A percentile compares a stretch with the other conserved stretches of the same genome.
Conservation (phyloP, 2,888 invertebrate genomes). For the Trichopoda pennipes region DNA sequence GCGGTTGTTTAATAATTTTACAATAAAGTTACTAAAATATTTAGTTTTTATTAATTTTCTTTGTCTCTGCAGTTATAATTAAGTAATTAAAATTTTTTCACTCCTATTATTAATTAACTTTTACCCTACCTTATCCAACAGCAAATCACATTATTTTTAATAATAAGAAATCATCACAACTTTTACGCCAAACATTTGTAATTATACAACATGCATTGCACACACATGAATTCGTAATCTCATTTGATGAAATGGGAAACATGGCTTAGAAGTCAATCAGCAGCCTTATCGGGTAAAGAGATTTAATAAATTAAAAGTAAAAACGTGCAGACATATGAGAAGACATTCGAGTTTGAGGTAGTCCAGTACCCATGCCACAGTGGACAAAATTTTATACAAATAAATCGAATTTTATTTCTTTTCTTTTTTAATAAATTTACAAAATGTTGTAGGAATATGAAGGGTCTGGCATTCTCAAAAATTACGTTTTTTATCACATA, state of each 20-base stretch:
- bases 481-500: too few relatives aligned
- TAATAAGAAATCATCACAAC: not conserved
- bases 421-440: too few relatives aligned
- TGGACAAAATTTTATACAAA: too few relatives aligned
- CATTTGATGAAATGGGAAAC: slow-evolving; percentile 13
- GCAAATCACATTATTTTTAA: not conserved
- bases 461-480: too few relatives aligned
- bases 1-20: too few relatives aligned
- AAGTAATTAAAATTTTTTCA: not conserved
- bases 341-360: not conserved
- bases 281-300: not conserved
- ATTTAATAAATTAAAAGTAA: slow-evolving; percentile 2
- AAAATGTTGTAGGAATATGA: too few relatives aligned
- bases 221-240: not conserved
- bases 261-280: slow-evolving; percentile 20
- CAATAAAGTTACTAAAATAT: too few relatives aligned
- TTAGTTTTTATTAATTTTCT: too few relatives aligned
- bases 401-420: too few relatives aligned
- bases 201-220: not conserved
- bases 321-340: not conserved
- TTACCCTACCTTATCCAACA: not conserved
- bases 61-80: not conserved
- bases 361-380: not conserved
- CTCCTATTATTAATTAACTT: not conserved
- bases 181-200: not conserved